phyloP scores from a whole-genome alignment of 30 jellyfish, hydroid and myxozoan species.

The Catostylus mosaicus region DNA sequence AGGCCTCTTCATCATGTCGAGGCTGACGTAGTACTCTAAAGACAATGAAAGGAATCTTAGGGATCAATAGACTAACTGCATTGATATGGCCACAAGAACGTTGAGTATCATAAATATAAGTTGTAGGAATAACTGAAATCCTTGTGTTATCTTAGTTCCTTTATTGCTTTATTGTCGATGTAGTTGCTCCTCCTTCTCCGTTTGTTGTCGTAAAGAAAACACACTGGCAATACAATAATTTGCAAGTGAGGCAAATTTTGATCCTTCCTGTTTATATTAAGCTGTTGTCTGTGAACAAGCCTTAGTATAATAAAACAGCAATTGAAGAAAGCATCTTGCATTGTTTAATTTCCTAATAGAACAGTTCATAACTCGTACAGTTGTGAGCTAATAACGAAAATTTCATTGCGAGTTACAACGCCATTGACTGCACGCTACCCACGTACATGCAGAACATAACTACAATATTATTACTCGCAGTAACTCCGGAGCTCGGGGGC shows the following conservation, averaged over 20 bases:
- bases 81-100: too few species aligned
- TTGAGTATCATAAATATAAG: not conserved
- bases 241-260: conserved; percentile 17
- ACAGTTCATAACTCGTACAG: not conserved
- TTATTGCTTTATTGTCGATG: not conserved
- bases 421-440: not conserved
- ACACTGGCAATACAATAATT: not conserved
- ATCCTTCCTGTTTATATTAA: conserved; percentile 16
- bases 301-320: not conserved
- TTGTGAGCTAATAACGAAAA: not conserved
- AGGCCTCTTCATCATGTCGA: too few species aligned
- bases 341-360: conserved; percentile 3
- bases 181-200: not conserved
- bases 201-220: not conserved
- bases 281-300: not conserved
- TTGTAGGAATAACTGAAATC: not conserved
- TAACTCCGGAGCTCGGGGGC: too few species aligned
- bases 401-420: not conserved
- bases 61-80: too few species aligned
- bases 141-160: not conserved
- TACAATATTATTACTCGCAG: too few species aligned
- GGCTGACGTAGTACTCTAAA: too few species aligned
- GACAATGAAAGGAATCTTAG: too few species aligned
- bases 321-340: not conserved
- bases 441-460: not conserved